phyloP scores from a whole-genome alignment of 2,888 invertebrate genomes.

The Caenorhabditis sulstoni region DNA sequence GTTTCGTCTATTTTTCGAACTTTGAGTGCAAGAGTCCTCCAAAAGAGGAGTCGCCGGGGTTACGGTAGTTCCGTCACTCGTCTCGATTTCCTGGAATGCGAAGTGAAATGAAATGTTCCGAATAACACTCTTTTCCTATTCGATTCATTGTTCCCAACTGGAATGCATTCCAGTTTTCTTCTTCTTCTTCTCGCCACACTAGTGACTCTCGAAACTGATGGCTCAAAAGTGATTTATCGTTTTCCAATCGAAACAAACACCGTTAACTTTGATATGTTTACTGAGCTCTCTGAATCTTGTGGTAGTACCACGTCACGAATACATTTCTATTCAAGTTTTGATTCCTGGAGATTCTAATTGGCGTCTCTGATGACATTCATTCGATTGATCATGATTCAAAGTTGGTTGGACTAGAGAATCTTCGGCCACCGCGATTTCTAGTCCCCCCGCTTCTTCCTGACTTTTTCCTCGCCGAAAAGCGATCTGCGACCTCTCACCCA shows the following conservation, averaged over 20 bases:
- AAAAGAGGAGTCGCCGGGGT: background rate
- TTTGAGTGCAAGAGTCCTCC: background rate
- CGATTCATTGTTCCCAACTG: too few species aligned
- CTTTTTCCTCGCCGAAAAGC: background rate
- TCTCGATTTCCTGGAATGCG: too few species aligned
- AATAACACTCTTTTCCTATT: too few species aligned
- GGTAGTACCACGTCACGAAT: too few species aligned
- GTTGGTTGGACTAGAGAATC: background rate
- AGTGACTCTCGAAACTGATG: background rate
- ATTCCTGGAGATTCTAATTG: too few species aligned
- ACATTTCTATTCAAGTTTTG: too few species aligned
- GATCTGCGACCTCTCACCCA: slow-evolving; percentile 43
- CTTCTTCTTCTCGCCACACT: background rate
- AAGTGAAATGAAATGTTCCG: too few species aligned
- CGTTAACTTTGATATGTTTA: slow-evolving; percentile 1
- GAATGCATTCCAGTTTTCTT: background rate
- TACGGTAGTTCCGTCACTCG: too few species aligned
- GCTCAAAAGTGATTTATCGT: slow-evolving; percentile 26
- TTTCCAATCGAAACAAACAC: slow-evolving; percentile 46
- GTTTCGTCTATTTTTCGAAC: slow-evolving; percentile 1
- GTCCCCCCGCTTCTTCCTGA: slow-evolving; percentile 3
- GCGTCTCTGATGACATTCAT: too few species aligned
- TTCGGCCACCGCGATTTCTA: background rate
- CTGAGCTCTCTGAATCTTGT: background rate
- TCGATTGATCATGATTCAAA: too few species aligned